phyloP scores from a whole-genome alignment of 2,888 invertebrate species.

The Cynaeus angustus region DNA sequence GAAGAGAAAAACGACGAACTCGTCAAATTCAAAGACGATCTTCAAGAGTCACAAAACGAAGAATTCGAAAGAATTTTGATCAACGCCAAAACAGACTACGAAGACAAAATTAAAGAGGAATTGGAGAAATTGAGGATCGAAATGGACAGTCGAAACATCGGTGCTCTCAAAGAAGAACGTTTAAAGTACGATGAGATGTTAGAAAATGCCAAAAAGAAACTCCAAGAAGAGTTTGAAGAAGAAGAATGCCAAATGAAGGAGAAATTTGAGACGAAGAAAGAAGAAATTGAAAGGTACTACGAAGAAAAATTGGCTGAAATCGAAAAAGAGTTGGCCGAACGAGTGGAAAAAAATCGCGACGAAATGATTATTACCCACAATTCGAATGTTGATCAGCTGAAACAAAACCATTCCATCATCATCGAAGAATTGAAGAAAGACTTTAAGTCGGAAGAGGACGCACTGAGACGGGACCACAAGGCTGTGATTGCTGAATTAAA shows the following conservation, averaged over 20 bases:
- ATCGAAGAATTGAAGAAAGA: conserved; percentile 78
- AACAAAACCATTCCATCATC: conserved; percentile 76
- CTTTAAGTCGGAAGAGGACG: conserved; percentile 80
- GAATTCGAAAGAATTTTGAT: conserved; percentile 74
- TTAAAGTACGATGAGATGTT: conserved; percentile 70
- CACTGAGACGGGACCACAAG: conserved; percentile 80
- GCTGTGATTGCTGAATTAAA: conserved; percentile 79
- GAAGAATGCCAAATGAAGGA: conserved; percentile 66
- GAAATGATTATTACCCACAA: conserved; percentile 75
- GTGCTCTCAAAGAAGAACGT: conserved; percentile 65
- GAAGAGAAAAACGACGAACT: conserved; percentile 70
- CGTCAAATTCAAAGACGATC: conserved; percentile 66
- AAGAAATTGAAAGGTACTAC: conserved; percentile 72
- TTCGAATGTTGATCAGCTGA: conserved; percentile 73
- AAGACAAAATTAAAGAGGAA: conserved; percentile 67
- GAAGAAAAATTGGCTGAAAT: conserved; percentile 73
- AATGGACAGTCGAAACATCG: conserved; percentile 71
- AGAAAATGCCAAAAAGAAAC: conserved; percentile 72
- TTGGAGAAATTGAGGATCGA: conserved; percentile 73
- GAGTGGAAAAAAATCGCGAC: conserved; percentile 70
- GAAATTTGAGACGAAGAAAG: conserved; percentile 66
- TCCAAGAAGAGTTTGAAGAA: conserved; percentile 61
- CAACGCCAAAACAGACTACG: conserved; percentile 66
- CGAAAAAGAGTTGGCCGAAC: conserved; percentile 74
- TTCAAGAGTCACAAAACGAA: conserved; percentile 69